Conservation (phyloP, 2,113 vertebrate genomes). For the Pterocles gutturalis region DNA sequence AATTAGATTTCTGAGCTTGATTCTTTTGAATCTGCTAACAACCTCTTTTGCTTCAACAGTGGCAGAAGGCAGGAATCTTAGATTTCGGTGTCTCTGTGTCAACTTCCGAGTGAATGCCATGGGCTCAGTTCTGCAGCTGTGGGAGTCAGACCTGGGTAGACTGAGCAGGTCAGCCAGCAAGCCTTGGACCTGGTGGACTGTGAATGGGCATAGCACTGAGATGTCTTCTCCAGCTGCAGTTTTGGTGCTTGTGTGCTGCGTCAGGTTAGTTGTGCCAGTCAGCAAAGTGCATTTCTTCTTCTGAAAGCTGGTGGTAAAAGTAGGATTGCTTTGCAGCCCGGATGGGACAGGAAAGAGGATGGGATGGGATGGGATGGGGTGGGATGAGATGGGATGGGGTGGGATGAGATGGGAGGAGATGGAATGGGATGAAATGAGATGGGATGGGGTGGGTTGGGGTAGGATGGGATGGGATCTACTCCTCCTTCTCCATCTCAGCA, state of each 20-base stretch:
- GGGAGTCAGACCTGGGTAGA: not conserved
- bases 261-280: accelerated
- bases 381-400: not conserved
- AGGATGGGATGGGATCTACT: not conserved
- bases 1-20: not conserved
- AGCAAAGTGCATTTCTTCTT: not conserved
- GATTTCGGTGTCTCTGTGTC: not conserved
- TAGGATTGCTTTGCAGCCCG: not conserved
- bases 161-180: not conserved
- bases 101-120: not conserved
- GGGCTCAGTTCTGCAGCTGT: not conserved
- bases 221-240: not conserved
- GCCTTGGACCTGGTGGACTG: not conserved
- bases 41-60: not conserved
- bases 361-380: not conserved
- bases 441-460: not conserved
- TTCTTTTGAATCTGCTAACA: not conserved
- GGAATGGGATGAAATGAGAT: not conserved
- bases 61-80: not conserved
- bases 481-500: not conserved
- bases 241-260: not conserved
- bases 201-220: not conserved
- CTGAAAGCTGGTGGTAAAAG: not conserved
- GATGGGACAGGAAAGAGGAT: not conserved
- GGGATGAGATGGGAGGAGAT: too few relatives aligned